Evolutionary conservation across 2,888 invertebrate genomes (phyloP).

Genomic region (Cristatella mucedo): DNA sequence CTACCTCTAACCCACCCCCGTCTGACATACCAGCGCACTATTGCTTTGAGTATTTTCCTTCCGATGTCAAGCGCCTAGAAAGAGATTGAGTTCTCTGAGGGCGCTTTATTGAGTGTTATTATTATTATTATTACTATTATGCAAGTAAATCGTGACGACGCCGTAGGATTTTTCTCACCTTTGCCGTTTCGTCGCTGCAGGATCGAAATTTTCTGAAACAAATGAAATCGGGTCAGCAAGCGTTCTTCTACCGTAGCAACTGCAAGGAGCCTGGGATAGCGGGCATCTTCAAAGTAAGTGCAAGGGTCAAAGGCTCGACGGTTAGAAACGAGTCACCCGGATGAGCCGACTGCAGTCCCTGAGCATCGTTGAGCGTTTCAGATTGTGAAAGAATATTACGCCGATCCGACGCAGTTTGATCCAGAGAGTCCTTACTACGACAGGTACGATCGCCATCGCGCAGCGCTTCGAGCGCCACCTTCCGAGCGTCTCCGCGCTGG

Average conservation of each 20-base stretch:
- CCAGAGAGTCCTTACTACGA: conserved; percentile 32
- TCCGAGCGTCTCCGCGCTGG: too few relatives aligned
- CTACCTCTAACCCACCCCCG: too few relatives aligned
- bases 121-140: too few relatives aligned
- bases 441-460: too few relatives aligned
- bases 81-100: too few relatives aligned
- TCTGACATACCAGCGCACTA: too few relatives aligned
- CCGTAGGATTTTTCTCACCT: background rate
- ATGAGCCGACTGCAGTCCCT: background rate
- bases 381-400: conserved; percentile 33
- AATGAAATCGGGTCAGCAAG: conserved; percentile 30
- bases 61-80: too few relatives aligned
- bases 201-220: conserved; percentile 32
- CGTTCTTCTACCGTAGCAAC: conserved; percentile 38
- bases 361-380: too few relatives aligned
- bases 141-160: too few relatives aligned
- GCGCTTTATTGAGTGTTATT: too few relatives aligned
- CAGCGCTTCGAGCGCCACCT: too few relatives aligned
- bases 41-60: too few relatives aligned
- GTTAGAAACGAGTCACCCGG: background rate
- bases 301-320: background rate
- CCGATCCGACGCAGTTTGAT: conserved; percentile 38
- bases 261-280: conserved; percentile 34
- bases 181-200: conserved; percentile 15
- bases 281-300: conserved; percentile 26